phyloP scores from a whole-genome alignment of 2,113 vertebrate genomes.

The Petaurus breviceps region DNA sequence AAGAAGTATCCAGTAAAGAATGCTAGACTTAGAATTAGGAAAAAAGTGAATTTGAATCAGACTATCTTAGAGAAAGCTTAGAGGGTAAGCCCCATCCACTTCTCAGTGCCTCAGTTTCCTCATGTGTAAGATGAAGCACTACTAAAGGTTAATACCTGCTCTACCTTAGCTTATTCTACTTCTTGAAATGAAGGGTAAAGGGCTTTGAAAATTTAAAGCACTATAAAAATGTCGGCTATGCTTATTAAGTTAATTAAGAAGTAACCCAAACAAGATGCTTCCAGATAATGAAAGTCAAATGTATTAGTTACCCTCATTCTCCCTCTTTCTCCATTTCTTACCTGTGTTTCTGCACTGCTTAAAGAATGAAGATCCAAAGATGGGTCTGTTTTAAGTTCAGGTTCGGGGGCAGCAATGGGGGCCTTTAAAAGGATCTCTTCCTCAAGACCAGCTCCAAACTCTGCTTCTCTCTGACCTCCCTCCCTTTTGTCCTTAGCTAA shows the following conservation, averaged over 20 bases:
- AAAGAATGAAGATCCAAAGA: slow-evolving; percentile 94
- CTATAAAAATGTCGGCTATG: background rate
- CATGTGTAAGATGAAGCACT: background rate
- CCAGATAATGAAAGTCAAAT: slow-evolving; percentile 37
- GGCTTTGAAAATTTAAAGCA: background rate
- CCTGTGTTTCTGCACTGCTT: slow-evolving; percentile 96
- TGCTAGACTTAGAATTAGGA: background rate
- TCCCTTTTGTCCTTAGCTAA: slow-evolving; percentile 75
- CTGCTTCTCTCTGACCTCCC: slow-evolving; percentile 77
- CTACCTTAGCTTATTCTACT: background rate
- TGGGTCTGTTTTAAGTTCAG: slow-evolving; percentile 93
- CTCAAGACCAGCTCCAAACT: slow-evolving; percentile 81
- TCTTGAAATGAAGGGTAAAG: background rate
- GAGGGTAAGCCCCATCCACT: background rate
- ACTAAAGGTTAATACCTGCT: background rate
- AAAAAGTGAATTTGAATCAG: background rate
- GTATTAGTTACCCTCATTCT: background rate
- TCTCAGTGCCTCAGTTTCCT: background rate
- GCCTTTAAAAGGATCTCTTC: slow-evolving; percentile 91
- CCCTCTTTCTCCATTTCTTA: slow-evolving; percentile 70
- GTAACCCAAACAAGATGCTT: slow-evolving; percentile 4
- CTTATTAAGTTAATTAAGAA: slow-evolving; percentile 21
- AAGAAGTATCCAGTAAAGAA: background rate
- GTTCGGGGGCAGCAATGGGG: slow-evolving; percentile 96
- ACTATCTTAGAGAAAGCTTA: background rate